Evolutionary conservation across 2,888 invertebrate species (phyloP).

Genomic region (Melinaea marsaeus): DNA sequence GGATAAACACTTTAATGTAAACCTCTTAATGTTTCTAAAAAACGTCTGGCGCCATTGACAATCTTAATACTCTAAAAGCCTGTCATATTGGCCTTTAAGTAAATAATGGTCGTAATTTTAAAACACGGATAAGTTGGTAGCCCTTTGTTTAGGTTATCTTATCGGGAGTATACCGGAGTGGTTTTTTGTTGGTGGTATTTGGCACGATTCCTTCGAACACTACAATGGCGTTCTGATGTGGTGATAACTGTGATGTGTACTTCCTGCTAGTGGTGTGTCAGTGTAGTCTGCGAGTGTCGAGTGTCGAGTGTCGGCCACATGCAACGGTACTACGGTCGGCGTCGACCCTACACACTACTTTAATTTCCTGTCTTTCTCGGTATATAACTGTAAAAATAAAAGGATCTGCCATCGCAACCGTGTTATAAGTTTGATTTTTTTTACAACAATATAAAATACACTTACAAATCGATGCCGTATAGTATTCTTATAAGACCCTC

Average conservation of each 20-base stretch:
- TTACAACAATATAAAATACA: not conserved
- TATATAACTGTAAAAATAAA: constrained; percentile 36
- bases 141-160: constrained; percentile 53
- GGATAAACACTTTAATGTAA: constrained; percentile 24
- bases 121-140: constrained; percentile 46
- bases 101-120: constrained; percentile 50
- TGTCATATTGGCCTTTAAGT: constrained; percentile 43
- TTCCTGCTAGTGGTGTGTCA: constrained; percentile 48
- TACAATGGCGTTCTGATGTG: constrained; percentile 38
- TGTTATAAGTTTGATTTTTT: constrained; percentile 31
- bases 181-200: constrained; percentile 47
- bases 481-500: constrained; percentile 28
- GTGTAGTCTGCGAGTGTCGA: constrained; percentile 24
- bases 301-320: constrained; percentile 32
- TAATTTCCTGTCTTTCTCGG: constrained; percentile 49
- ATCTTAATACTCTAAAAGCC: constrained; percentile 42
- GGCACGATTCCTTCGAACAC: constrained; percentile 52
- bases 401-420: constrained; percentile 27
- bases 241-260: constrained; percentile 37
- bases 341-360: constrained; percentile 45
- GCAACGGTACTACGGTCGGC: constrained; percentile 58
- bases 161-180: constrained; percentile 44
- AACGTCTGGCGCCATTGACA: constrained; percentile 58
- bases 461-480: not conserved
- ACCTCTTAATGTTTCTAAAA: constrained; percentile 41